A percentile compares a stretch with the other conserved stretches of the same genome.
These are phyloP conservation scores for Dryocosmus kuriphilus DNA, from an alignment of 2,888 invertebrate genomes.

Conservation along the genomic window DNA sequence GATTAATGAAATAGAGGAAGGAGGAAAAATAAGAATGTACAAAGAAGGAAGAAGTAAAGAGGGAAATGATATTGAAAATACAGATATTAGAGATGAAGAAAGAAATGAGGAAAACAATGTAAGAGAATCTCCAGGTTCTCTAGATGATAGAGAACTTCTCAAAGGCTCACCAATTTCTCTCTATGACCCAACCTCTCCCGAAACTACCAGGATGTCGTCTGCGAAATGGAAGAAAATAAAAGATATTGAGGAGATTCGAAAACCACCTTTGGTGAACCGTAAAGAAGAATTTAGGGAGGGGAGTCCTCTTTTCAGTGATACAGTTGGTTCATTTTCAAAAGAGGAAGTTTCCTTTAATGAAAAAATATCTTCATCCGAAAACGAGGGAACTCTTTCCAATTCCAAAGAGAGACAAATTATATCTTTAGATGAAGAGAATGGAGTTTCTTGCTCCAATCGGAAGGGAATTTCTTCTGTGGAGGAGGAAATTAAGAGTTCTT, in stretches of 20 bases:
- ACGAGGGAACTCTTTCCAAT: too few relatives aligned
- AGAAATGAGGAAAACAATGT: not conserved
- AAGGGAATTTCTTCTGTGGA: too few relatives aligned
- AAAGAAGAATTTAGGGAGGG: not conserved
- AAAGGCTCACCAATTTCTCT: not conserved
- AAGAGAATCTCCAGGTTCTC: conserved; percentile 35
- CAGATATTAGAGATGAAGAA: not conserved
- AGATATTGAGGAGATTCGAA: not conserved
- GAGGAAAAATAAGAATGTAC: too few relatives aligned
- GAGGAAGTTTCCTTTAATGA: not conserved
- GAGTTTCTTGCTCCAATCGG: too few relatives aligned
- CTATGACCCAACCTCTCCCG: not conserved
- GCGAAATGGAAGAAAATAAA: not conserved
- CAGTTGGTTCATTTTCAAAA: not conserved
- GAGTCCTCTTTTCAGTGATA: not conserved
- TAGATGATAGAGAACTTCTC: not conserved
- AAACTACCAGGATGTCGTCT: not conserved
- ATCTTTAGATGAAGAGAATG: too few relatives aligned
- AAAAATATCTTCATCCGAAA: too few relatives aligned
- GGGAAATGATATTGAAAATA: conserved; percentile 3
- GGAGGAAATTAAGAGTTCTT: too few relatives aligned
- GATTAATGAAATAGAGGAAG: not conserved
- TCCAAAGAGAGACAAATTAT: too few relatives aligned
- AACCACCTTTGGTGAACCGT: not conserved
- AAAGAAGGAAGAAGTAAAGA: not conserved